Base-by-base conservation (phyloP, 92 coral and sea anemone genomes). In the Diadumene lineata region DNA sequence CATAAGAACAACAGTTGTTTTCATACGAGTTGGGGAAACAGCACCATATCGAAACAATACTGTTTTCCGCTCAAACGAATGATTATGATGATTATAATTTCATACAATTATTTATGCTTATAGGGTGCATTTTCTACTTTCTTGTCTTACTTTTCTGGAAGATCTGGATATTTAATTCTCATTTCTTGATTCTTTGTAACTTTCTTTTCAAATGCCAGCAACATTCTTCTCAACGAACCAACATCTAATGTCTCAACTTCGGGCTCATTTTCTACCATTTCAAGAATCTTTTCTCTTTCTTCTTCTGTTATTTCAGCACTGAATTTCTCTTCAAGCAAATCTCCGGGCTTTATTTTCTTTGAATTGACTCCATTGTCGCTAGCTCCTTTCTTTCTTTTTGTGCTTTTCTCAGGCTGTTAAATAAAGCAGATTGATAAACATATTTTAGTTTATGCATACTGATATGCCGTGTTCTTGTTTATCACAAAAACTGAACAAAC, bases 261-360 rank as follows among this genome's bases (percentile, higher is more conserved):
- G 25, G 98, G 98, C 74, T 94, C 98, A 88, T 90, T 92, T 57
- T 94, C 98, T 28, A 94, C 98, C 98, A 94, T 94, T 78, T 94
- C 93, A 27, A 94, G 72, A 53, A 94, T 94, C 72, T 81, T 92
- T 38, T 83, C 72, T 66, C 98, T 84, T 64, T 94, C 98, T 43
- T 94, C 97, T 58, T 94, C 94, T 16, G 94, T 82, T 58, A 94
- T 61, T 48, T 74, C 92, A 46, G 85, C 69, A 6, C 34, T 58
- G 44, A 80, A 74, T 34, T 84, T 86, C 9, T 28, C 46, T 65
- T 78, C 79, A 24, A 68, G 19, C 29, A 50, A 13, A 25, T 68
- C 56, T 32, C 56, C 51, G 79, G 84, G 56, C 67, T 90, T 61
- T 74, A 78, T 44, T 68, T 78, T 17, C 34, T 34, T 38, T 50